Evolutionary conservation across 1,140 invertebrate genomes (phyloP).

Genomic region (Paralvinella palmiformis): DNA sequence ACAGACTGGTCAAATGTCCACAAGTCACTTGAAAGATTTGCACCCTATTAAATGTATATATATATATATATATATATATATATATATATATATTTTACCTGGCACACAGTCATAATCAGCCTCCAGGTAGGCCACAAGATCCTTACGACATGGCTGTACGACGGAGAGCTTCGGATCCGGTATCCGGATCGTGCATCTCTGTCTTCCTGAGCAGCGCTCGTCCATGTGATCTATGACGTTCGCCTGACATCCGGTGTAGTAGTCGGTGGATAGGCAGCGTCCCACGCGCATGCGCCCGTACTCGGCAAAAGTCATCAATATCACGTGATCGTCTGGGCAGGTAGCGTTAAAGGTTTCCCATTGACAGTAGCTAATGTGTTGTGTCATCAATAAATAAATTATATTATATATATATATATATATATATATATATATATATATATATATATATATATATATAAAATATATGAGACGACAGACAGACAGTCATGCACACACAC

Average conservation of each 20-base stretch:
- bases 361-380: no score
- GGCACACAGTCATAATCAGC: slow-evolving; percentile 16
- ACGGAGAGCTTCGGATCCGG: slow-evolving; percentile 15
- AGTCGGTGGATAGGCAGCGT: slow-evolving; percentile 12
- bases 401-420: no score
- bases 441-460: no score
- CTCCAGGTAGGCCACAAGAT: slow-evolving; percentile 19
- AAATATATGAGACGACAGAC: no score
- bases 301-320: slow-evolving; percentile 15
- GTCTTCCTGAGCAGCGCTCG: slow-evolving; percentile 5
- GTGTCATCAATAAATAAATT: no score
- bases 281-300: slow-evolving; percentile 22
- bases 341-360: slow-evolving; percentile 19
- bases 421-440: no score
- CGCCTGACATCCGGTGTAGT: slow-evolving; percentile 8
- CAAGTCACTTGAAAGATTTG: no score
- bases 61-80: no score
- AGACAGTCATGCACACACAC: no score
- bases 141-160: slow-evolving; percentile 21
- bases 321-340: slow-evolving; percentile 7
- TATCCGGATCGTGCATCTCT: slow-evolving; percentile 9
- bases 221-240: slow-evolving; percentile 14
- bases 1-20: no score
- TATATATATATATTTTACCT: no score
- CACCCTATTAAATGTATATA: no score